These are phyloP conservation scores for Lagodon rhomboides DNA, from an alignment of 2,797 vertebrate genomes.

Conservation along the genomic window DNA sequence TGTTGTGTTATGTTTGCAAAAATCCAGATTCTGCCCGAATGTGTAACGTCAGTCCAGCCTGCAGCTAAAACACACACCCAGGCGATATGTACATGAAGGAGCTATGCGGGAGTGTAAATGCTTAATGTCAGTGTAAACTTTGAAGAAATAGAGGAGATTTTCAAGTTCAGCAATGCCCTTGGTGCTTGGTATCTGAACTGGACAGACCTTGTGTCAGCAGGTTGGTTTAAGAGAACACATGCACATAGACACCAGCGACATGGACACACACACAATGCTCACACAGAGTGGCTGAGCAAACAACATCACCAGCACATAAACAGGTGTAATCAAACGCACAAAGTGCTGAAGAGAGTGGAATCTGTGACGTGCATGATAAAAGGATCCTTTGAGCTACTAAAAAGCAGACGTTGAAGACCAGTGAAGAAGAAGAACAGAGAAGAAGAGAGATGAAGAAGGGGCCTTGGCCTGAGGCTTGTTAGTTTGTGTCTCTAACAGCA, in stretches of 20 bases:
- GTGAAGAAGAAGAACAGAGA: slow-evolving; percentile 59
- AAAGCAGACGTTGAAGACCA: slow-evolving; percentile 62
- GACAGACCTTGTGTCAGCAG: slow-evolving; percentile 80
- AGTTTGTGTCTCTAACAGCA: slow-evolving; percentile 82
- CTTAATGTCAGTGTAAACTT: slow-evolving; percentile 69
- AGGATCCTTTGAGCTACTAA: slow-evolving; percentile 73
- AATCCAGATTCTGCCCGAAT: slow-evolving; percentile 19
- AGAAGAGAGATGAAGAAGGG: slow-evolving; percentile 48
- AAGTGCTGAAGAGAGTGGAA: slow-evolving; percentile 82
- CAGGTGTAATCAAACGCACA: slow-evolving; percentile 80
- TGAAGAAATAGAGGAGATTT: slow-evolving; percentile 52
- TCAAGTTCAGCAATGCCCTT: slow-evolving; percentile 60
- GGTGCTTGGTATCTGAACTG: slow-evolving; percentile 53
- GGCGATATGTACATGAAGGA: slow-evolving; percentile 26
- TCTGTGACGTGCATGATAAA: slow-evolving; percentile 79
- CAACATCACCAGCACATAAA: slow-evolving; percentile 76
- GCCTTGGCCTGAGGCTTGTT: slow-evolving; percentile 70
- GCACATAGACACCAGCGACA: slow-evolving; percentile 48
- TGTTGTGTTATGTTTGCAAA: slow-evolving; percentile 32
- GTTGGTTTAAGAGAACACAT: slow-evolving; percentile 75
- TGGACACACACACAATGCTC: slow-evolving; percentile 43
- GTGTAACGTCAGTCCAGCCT: slow-evolving; percentile 30
- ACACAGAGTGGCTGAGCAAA: slow-evolving; percentile 76
- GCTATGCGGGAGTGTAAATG: slow-evolving; percentile 47
- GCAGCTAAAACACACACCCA: slow-evolving; percentile 54